Evolutionary conservation across 64 coral and sea anemone genomes (phyloP).

Genomic region (Montipora capricornis): DNA sequence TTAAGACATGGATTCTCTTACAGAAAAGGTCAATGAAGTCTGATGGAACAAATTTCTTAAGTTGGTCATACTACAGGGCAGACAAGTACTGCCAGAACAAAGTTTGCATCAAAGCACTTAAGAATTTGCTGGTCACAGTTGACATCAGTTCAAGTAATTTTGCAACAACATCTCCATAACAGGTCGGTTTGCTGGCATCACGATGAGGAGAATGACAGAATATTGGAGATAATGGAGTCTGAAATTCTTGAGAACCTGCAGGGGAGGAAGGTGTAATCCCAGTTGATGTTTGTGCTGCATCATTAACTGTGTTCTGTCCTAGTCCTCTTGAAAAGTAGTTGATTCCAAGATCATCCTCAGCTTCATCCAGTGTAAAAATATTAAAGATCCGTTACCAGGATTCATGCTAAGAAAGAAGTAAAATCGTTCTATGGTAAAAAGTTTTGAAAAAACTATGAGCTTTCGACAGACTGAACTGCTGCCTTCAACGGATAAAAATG

Average conservation of each 20-base stretch:
- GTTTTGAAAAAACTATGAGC: no score
- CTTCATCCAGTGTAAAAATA: conserved; percentile 43
- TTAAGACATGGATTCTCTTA: conserved; percentile 32
- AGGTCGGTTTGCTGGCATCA: neutral
- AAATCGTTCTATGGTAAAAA: no score
- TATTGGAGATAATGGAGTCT: conserved; percentile 53
- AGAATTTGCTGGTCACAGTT: neutral
- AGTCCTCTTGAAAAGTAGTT: conserved; percentile 22
- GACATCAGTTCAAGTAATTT: conserved; percentile 19
- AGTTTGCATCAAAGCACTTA: conserved; percentile 15
- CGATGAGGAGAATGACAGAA: conserved; percentile 41
- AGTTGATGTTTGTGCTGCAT: neutral
- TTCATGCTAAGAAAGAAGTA: no score
- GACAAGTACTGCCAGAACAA: conserved; percentile 27
- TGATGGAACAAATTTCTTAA: conserved; percentile 21
- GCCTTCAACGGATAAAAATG: no score
- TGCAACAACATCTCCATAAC: conserved; percentile 28
- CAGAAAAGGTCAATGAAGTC: conserved; percentile 35
- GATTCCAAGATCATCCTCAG: conserved; percentile 44
- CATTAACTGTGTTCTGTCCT: conserved; percentile 1
- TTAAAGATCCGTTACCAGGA: no score
- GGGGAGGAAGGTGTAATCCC: neutral
- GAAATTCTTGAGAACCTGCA: neutral
- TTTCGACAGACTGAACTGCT: no score
- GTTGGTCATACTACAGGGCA: neutral